Evolutionary conservation across 2,113 vertebrate species (phyloP), one percentile per base, ranked within the genome.

Genomic region (Pterophyllum scalare): DNA sequence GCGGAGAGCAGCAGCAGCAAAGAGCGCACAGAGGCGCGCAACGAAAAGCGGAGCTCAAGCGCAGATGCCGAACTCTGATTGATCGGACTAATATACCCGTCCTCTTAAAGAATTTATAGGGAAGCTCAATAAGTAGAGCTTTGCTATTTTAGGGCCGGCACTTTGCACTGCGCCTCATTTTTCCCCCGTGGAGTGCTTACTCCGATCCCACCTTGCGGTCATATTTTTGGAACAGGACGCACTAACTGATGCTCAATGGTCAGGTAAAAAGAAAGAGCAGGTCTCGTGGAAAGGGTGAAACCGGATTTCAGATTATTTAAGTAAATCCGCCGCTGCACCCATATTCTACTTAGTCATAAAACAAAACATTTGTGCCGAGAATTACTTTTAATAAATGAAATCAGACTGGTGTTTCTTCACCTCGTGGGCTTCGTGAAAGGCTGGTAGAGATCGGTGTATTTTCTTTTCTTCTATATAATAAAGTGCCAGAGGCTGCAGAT

Each of bases 191-290:
- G 84, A 88, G 72, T 7, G 78, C 75, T 82, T 11, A 72, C 20
- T 87, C 70, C 59, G 77, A 81, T 88, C 91, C 91, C 81, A 92
- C 83, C 84, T 92, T 92, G 89, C 89, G 89, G 84, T 20, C 64
- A 82, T 46, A 81, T 87, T 89, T 89, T 88, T 87, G 88, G 87
- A 86, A 5, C 81, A 85, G 59, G 92, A 92, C 80, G 81, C 84
- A 81, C 67, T 82, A 78, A 91, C 80, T 81, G 84, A 82, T 88
- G 78, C 75, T 70, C 89, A 87, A 76, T 87, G 83, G 89, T 83
- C 89, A 94, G 92, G 92, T 94, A 93, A 93, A 90, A 81, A 43
- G 20, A 88, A 38, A 62, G 22, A 28, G 59, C 56, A 82, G 43
- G 22, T 20, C 9, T 26, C 28, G 75, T 19, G 43, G 43, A 31